Evolutionary conservation across 2,797 vertebrate species (phyloP), one percentile per base, ranked within the genome.

Genomic region (Pogonophryne albipinna): DNA sequence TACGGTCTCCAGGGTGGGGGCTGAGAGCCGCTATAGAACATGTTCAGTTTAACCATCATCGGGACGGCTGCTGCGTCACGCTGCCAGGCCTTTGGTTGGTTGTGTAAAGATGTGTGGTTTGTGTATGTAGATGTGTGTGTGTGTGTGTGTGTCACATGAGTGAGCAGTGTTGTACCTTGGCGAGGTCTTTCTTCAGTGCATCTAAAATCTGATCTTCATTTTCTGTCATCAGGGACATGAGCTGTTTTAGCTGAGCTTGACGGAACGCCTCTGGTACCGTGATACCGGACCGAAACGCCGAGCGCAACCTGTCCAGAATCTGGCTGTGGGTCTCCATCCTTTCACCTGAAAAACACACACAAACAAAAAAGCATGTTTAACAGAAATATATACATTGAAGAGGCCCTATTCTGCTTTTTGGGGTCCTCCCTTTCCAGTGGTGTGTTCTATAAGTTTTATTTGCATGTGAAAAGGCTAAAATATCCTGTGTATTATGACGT

Each of bases 141-240:
- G n/a, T 34, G 27, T 14, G 46, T 47, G 13, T 42, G 61, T 49
- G 17, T 15, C 9, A 47, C 1, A 0, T 11, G 34, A 15, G 7
- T 11, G 34, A 15, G 7, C 9, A 7, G 42, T 46, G 2, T 3
- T 11, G 23, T 87, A 96, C 95, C 95, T 95, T 96, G 3, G 69
- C 67, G 0, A 95, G 88, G 76, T 96, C 95, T 82, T 92, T 76
- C 76, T 94, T 92, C 68, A 96, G 52, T 0, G 94, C 94, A 0
- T 90, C 59, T 11, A 93, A 0, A 50, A 96, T 85, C 78, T 41
- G 68, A 3, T 89, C 44, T 85, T 96, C 94, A 0, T 95, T 96
- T 4, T 96, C 95, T 53, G 85, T 80, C 14, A 95, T 19, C 83
- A 96, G 72, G 20, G 77, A 49, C 66, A 89, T 78, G 6, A 95